phyloP scores from a whole-genome alignment of 1,140 invertebrate species.

The Sycobia sp. region DNA sequence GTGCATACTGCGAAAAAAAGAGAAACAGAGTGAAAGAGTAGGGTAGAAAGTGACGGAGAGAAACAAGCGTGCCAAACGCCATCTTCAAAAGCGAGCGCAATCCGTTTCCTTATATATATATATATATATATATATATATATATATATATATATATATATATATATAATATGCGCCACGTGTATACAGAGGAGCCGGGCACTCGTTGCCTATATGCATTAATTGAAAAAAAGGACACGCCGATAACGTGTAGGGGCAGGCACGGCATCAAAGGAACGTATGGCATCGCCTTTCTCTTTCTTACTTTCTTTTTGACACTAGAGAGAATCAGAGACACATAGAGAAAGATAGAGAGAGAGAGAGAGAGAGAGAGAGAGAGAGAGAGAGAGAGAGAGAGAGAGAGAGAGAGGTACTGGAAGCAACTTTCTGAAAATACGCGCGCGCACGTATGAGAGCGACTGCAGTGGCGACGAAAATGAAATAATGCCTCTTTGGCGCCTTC shows the following conservation, averaged over 20 bases:
- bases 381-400: no score
- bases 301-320: not conserved
- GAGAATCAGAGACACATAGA: no score
- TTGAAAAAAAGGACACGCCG: slow-evolving; percentile 47
- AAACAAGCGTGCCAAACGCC: slow-evolving; percentile 27
- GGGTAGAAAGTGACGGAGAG: no score
- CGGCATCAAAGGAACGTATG: slow-evolving; percentile 54
- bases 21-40: no score
- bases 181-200: no score
- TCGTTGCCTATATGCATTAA: slow-evolving; percentile 48
- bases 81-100: slow-evolving; percentile 41
- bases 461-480: slow-evolving; percentile 23
- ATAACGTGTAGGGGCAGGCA: slow-evolving; percentile 41
- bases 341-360: no score
- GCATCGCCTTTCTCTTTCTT: not conserved
- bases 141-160: no score
- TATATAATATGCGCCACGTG: no score
- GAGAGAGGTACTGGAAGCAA: not conserved
- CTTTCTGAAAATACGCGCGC: no score
- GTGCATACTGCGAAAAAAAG: no score
- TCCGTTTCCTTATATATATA: no score
- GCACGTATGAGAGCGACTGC: not conserved
- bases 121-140: no score
- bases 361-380: not conserved
- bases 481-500: slow-evolving; percentile 21